A percentile compares a stretch with the other conserved stretches of the same genome.
Conservation (phyloP, 2,113 vertebrate species). For the Oenanthe melanoleuca region DNA sequence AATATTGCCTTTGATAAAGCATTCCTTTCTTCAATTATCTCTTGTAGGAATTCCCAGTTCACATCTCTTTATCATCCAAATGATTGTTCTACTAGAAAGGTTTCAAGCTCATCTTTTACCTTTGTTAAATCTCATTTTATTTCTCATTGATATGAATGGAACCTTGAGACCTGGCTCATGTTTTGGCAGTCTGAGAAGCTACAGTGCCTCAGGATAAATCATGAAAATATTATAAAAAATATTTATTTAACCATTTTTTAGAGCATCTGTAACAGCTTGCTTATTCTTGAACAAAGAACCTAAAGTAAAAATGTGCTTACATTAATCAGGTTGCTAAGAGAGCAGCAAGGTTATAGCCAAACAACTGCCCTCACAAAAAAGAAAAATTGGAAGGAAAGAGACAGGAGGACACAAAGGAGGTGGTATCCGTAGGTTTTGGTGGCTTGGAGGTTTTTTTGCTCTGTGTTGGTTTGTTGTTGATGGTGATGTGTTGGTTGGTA, state of each 20-base stretch:
- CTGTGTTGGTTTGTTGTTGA: not conserved
- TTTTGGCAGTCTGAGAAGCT: not conserved
- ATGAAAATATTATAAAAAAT: not conserved
- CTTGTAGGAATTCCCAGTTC: slow-evolving; percentile 21
- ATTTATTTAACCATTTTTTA: not conserved
- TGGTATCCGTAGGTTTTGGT: not conserved
- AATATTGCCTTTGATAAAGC: slow-evolving; percentile 11
- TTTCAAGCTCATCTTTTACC: slow-evolving; percentile 4
- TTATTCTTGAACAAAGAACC: not conserved
- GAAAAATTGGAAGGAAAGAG: not conserved
- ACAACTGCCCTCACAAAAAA: not conserved
- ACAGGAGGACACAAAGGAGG: not conserved
- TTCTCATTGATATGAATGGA: not conserved
- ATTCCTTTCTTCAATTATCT: slow-evolving; percentile 11
- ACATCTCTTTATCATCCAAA: slow-evolving; percentile 7
- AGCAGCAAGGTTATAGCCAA: not conserved
- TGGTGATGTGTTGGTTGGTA: not conserved
- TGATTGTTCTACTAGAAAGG: not conserved
- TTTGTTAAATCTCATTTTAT: slow-evolving; percentile 6
- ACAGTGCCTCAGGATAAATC: not conserved
- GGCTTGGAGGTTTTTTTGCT: not conserved
- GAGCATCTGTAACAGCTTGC: not conserved
- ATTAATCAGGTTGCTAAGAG: not conserved
- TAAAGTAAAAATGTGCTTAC: not conserved
- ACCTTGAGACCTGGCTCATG: not conserved